A percentile compares a stretch with the other conserved stretches of the same genome.
Evolutionary conservation across 2,113 vertebrate species (phyloP).

Genomic region (Platichthys flesus): DNA sequence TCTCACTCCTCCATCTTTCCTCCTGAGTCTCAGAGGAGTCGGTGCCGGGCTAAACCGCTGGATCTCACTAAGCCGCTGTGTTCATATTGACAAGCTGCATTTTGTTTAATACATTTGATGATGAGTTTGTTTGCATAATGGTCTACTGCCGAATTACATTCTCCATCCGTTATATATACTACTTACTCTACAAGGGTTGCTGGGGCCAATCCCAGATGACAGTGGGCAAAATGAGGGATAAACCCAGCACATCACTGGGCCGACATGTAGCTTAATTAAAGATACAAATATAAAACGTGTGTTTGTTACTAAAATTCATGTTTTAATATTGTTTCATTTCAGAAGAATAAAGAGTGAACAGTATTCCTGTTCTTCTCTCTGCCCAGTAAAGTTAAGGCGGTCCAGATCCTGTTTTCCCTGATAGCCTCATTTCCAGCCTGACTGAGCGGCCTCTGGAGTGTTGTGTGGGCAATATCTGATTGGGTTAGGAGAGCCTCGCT

Average conservation of each 20-base stretch:
- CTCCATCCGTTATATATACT: background rate
- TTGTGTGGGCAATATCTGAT: conserved; percentile 18
- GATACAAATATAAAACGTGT: too few relatives aligned
- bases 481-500: conserved; percentile 27
- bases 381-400: background rate
- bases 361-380: background rate
- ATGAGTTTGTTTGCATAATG: background rate
- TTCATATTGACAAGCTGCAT: background rate
- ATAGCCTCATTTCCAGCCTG: conserved; percentile 14
- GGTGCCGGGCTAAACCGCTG: conserved; percentile 22
- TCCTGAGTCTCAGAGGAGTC: conserved; percentile 39
- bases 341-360: background rate
- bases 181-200: too few relatives aligned
- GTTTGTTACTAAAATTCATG: background rate
- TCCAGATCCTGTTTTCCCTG: conserved; percentile 7
- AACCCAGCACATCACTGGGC: background rate
- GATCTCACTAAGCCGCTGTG: background rate
- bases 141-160: background rate
- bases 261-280: too few relatives aligned
- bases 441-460: conserved; percentile 6
- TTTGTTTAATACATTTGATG: background rate
- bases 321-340: background rate
- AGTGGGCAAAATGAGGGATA: too few relatives aligned
- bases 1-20: conserved; percentile 45
- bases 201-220: too few relatives aligned